Base-by-base conservation (phyloP, 2,797 vertebrate genomes). In the Scyliorhinus canicula region DNA sequence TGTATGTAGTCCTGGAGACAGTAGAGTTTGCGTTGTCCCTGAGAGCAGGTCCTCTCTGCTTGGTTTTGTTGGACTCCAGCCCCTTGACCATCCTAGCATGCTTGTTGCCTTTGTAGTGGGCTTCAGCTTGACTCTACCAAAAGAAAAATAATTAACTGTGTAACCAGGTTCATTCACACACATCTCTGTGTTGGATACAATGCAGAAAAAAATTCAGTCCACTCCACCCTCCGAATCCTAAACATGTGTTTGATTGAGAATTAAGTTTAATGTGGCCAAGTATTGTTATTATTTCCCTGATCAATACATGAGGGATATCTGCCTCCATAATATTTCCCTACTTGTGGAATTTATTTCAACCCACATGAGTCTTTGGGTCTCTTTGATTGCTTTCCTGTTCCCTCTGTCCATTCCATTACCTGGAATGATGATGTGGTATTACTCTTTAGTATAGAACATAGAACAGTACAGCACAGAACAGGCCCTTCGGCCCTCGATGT, bases 51-150 rank as follows among this genome's bases (percentile, higher is more conserved):
- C 97, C 97, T 96, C 98, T 98, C 95, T 98, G 98, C 95, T 98
- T 98, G 96, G 97, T 98, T 97, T 98, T 98, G 95, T 98, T 98
- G 35, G 98, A 98, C 97, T 99, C 98, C 0, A 99, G 98, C 96
- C 98, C 98, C 97, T 99, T 99, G 95, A 98, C 98, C 97, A 98
- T 97, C 95, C 98, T 98, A 96, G 98, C 98, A 55, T 99, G 98
- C 44, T 98, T 98, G 96, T 99, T 99, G 50, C 98, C 98, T 97
- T 98, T 99, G 97, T 99, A 99, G 96, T 99, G 98, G 44, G 98
- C 98, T 96, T 99, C 98, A 93, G 98, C 98, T 96, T 99, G 98
- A 97, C 97, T 99, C 98, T 99, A 77, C 95, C 16, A 26, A 40
- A 93, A 95, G 84, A 95, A 95, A 95, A 95, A 95, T 77, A 95